Conservation (phyloP, 1,140 invertebrate genomes). For the Dinothrombium tinctorium region DNA sequence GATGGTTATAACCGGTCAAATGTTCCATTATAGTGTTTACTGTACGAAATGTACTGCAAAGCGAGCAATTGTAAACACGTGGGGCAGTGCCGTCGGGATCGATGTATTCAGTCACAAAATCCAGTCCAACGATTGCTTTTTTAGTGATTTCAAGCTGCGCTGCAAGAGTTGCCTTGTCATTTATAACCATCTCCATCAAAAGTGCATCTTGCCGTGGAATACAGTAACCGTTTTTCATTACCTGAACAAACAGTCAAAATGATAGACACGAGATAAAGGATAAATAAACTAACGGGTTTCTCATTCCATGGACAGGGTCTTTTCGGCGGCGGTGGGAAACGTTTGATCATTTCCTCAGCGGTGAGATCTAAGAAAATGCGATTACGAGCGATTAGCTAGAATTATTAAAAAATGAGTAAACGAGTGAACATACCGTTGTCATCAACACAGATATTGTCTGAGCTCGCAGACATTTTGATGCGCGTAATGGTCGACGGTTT, state of each 20-base stretch:
- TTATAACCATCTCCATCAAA: constrained; percentile 2
- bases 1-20: constrained; percentile 4
- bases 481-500: too few species aligned
- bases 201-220: constrained; percentile 8
- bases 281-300: not conserved
- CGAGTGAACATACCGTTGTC: too few species aligned
- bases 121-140: constrained; percentile 2
- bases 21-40: constrained; percentile 3
- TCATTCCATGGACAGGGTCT: not conserved
- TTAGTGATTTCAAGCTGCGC: constrained; percentile 5
- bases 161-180: constrained; percentile 2
- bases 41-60: constrained; percentile 3
- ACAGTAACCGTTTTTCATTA: not conserved
- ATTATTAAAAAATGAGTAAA: too few species aligned
- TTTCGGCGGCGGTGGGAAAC: not conserved
- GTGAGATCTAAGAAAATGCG: too few species aligned
- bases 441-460: too few species aligned
- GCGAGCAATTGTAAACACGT: constrained; percentile 4
- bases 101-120: constrained; percentile 5
- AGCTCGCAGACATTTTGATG: too few species aligned
- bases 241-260: too few species aligned
- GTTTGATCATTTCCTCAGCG: not conserved
- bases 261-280: too few species aligned
- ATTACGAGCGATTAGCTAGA: too few species aligned
- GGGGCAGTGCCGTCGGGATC: constrained; percentile 2